phyloP scores from a whole-genome alignment of 2,888 invertebrate species.

The Macrophya alboannulata region DNA sequence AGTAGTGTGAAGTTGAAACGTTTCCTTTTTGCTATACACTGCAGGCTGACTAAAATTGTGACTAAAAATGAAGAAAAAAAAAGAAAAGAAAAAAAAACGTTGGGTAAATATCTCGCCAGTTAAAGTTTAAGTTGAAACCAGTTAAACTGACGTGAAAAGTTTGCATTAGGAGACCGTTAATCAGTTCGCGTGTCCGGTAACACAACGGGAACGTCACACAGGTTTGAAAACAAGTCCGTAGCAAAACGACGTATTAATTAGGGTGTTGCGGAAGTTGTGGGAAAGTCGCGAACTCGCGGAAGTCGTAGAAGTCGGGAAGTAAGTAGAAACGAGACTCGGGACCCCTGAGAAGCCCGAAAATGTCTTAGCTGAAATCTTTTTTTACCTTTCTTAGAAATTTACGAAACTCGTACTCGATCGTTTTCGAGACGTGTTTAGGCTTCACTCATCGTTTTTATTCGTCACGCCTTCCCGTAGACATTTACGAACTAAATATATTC shows the following conservation, averaged over 20 bases:
- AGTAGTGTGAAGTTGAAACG: neutral
- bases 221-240: neutral
- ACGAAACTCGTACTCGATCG: constrained; percentile 15
- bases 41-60: no score
- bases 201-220: constrained; percentile 33
- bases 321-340: neutral
- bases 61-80: neutral
- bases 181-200: constrained; percentile 49
- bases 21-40: neutral
- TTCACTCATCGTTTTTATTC: neutral
- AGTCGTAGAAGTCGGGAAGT: neutral
- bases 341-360: neutral
- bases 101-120: neutral
- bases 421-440: neutral
- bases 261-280: constrained; percentile 43
- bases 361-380: constrained; percentile 1
- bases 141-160: constrained; percentile 22
- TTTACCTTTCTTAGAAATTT: neutral
- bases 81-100: neutral
- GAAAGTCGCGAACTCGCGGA: neutral
- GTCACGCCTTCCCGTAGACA: neutral
- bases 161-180: constrained; percentile 35
- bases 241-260: constrained; percentile 49
- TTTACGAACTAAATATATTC: neutral
- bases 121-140: neutral